These are phyloP conservation scores for Heterodera filipjevi DNA, from an alignment of 2,888 invertebrate genomes.

Conservation along the genomic window DNA sequence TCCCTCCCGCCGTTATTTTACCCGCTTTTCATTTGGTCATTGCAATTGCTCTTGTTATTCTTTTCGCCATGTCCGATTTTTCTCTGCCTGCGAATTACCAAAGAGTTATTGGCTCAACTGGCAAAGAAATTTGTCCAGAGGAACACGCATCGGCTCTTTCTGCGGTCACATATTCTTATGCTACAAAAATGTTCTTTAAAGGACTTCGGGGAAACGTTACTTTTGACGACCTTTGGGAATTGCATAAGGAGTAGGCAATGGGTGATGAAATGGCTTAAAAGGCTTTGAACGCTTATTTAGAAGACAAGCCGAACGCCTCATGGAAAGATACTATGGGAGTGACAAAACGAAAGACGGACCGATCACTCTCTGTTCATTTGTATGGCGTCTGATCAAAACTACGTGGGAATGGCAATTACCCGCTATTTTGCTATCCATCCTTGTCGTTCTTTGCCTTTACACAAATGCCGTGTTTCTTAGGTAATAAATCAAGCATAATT, in stretches of 20 bases:
- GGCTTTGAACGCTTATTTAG: not conserved
- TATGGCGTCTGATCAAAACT: slow-evolving; percentile 20
- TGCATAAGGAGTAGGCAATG: slow-evolving; percentile 22
- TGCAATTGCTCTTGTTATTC: not conserved
- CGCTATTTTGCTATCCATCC: not conserved
- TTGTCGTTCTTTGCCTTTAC: slow-evolving; percentile 11
- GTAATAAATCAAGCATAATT: not conserved
- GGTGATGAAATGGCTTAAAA: not conserved
- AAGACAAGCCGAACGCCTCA: slow-evolving; percentile 3
- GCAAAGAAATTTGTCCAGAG: slow-evolving; percentile 29
- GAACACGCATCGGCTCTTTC: slow-evolving; percentile 26
- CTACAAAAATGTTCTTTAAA: slow-evolving; percentile 27
- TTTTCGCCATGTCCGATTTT: slow-evolving; percentile 5
- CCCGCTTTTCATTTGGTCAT: not conserved
- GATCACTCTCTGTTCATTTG: slow-evolving; percentile 9
- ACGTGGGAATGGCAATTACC: slow-evolving; percentile 22
- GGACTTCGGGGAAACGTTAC: slow-evolving; percentile 22
- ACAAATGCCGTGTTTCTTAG: slow-evolving; percentile 19
- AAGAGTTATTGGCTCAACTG: slow-evolving; percentile 16
- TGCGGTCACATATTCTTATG: slow-evolving; percentile 29
- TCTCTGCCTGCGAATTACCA: not conserved
- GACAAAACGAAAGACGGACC: not conserved
- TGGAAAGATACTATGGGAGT: not conserved
- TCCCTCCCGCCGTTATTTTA: slow-evolving; percentile 5
- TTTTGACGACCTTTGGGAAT: slow-evolving; percentile 37